Base-by-base conservation (phyloP, 2,113 vertebrate species). In the Nycticebus coucang region DNA sequence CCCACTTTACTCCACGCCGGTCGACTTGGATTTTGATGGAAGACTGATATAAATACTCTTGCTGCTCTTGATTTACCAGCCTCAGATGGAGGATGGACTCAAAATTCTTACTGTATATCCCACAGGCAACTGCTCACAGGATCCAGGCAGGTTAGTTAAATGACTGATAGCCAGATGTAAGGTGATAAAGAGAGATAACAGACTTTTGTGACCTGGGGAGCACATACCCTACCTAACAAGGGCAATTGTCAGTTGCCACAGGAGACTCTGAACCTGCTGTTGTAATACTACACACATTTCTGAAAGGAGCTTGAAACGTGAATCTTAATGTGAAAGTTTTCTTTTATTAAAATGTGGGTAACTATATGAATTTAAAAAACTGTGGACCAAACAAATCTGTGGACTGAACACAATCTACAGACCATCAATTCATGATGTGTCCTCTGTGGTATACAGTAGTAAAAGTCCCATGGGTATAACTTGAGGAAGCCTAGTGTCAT, bases 171-270 rank as follows among this genome's bases (percentile, higher is more conserved):
- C 15, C n/a, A 84, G 64, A 72, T 18, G n/a, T 3, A 14, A 21
- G 5, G 62, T 30, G 26, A 37, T 15, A 77, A 15, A 45, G 37
- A 57, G 50, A 79, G 50, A 17, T 28, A 6, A 6, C 7, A 28
- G 64, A 14, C 35, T n/a, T 15, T 21, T 24, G n/a, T 80, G 74
- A 86, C 37, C 14, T 26, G 55, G n/a, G 35, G 3, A 59, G n/a
- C 30, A 13, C 17, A 30, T 5, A 14, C 50, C 3, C 57, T 64
- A 64, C 41, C 24, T 2, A 21, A 30, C 60, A 60, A 12, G 37
- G 28, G 1, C 28, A 35, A 1, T 8, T 19, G 4, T 26, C 28
- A 8, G 6, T 0, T 33, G 41, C 21, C 41, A 18, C 0, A 5
- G 50, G 45, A 59, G 60, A 41, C 30, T 6, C 30, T 6, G 35